Conservation (phyloP, 2,888 invertebrate species). For the Sarcophaga variegata region DNA sequence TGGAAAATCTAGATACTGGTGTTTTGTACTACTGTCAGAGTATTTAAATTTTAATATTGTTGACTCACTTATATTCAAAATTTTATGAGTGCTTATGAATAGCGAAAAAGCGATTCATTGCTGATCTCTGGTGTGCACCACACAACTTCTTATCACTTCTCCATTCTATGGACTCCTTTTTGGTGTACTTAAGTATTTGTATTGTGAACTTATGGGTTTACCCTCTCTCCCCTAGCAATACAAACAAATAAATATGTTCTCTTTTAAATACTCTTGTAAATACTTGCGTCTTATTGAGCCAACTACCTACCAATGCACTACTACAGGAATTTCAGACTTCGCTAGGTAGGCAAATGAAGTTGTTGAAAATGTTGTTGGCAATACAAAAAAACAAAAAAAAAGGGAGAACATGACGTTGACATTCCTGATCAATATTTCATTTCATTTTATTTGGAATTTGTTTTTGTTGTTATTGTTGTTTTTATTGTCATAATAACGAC, state of each 20-base stretch:
- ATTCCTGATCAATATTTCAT: slow-evolving; percentile 36
- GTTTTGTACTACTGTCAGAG: too few relatives aligned
- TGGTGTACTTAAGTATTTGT: slow-evolving; percentile 23
- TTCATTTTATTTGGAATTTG: not conserved
- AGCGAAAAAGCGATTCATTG: too few relatives aligned
- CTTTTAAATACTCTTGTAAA: not conserved
- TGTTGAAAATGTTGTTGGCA: not conserved
- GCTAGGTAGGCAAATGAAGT: slow-evolving; percentile 1
- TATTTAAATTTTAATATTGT: too few relatives aligned
- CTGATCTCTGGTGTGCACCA: too few relatives aligned
- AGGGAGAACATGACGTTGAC: not conserved
- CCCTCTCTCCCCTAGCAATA: not conserved
- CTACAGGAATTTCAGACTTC: not conserved
- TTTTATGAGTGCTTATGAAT: too few relatives aligned
- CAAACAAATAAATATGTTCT: not conserved
- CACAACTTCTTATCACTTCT: not conserved
- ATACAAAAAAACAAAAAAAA: not conserved
- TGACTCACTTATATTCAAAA: too few relatives aligned
- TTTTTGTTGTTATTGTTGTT: slow-evolving; percentile 24
- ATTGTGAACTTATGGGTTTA: slow-evolving; percentile 29
- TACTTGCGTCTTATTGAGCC: not conserved
- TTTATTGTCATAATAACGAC: slow-evolving; percentile 38
- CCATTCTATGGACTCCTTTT: not conserved
- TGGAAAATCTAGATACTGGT: too few relatives aligned
- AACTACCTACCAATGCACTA: not conserved